Conservation (phyloP, 2,797 vertebrate species). For the Semaprochilodus insignis region DNA sequence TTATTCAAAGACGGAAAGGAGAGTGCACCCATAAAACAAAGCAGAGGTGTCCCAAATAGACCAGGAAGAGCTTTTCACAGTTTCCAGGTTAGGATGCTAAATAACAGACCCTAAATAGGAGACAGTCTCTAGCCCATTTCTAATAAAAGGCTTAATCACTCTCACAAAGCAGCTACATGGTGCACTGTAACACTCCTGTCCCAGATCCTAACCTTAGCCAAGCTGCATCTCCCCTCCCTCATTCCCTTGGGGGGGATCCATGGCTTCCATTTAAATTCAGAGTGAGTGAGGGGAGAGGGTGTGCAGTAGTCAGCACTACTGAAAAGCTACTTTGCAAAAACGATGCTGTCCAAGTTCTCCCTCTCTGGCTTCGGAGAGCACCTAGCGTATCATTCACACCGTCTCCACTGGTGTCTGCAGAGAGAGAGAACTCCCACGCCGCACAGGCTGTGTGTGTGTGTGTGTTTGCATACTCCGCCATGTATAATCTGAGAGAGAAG, state of each 20-base stretch:
- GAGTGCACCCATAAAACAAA: too few relatives aligned
- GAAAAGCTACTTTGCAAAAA: slow-evolving; percentile 26
- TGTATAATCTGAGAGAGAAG: slow-evolving; percentile 31
- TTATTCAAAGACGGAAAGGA: too few relatives aligned
- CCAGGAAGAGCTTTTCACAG: too few relatives aligned
- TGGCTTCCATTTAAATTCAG: slow-evolving; percentile 23
- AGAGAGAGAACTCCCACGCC: slow-evolving; percentile 20
- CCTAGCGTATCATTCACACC: slow-evolving; percentile 8
- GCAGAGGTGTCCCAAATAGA: too few relatives aligned
- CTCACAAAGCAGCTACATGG: background rate
- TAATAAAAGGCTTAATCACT: too few relatives aligned
- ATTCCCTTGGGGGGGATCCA: background rate
- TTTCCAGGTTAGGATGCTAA: too few relatives aligned
- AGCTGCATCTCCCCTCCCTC: background rate
- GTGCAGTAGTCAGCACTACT: slow-evolving; percentile 15
- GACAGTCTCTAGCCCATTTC: too few relatives aligned
- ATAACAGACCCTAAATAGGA: too few relatives aligned
- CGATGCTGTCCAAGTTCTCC: slow-evolving; percentile 14
- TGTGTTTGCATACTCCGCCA: slow-evolving; percentile 12
- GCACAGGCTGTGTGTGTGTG: background rate
- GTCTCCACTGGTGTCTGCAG: slow-evolving; percentile 14
- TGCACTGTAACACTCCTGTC: background rate
- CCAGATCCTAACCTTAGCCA: too few relatives aligned
- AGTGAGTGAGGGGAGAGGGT: slow-evolving; percentile 3
- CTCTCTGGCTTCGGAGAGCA: background rate